Conservation (phyloP, 2,113 vertebrate species). For the Edolisoma coerulescens region DNA sequence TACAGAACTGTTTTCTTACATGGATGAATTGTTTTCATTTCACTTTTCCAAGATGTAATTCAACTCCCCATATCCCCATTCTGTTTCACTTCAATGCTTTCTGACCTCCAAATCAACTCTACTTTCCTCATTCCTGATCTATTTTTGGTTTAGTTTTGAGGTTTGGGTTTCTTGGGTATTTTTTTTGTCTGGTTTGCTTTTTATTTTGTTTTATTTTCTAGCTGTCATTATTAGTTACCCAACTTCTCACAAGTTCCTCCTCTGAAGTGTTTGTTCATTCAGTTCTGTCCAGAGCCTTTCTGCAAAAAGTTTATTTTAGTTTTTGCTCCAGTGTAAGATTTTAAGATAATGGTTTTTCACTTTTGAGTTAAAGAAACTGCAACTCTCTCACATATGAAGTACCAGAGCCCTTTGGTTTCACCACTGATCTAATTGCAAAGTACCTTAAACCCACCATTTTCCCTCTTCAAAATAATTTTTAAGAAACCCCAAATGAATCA, state of each 20-base stretch:
- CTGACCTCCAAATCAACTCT: neutral
- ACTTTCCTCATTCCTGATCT: neutral
- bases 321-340: neutral
- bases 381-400: neutral
- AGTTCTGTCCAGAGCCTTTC: neutral
- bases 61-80: neutral
- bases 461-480: neutral
- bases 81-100: neutral
- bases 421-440: neutral
- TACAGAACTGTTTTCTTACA: neutral
- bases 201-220: neutral
- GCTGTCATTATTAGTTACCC: neutral
- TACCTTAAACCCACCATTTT: neutral
- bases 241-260: neutral
- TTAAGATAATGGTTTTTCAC: neutral
- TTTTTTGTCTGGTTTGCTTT: neutral
- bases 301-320: neutral
- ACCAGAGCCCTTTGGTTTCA: neutral
- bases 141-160: neutral
- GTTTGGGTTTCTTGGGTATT: neutral
- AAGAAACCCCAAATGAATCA: neutral
- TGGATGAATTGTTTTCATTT: rapidly evolving
- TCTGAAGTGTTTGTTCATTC: neutral
- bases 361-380: neutral
- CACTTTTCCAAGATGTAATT: neutral